A percentile compares a stretch with the other conserved stretches of the same genome.
phyloP scores from a whole-genome alignment of 2,888 invertebrate genomes.

The Eretmocerus hayati region DNA sequence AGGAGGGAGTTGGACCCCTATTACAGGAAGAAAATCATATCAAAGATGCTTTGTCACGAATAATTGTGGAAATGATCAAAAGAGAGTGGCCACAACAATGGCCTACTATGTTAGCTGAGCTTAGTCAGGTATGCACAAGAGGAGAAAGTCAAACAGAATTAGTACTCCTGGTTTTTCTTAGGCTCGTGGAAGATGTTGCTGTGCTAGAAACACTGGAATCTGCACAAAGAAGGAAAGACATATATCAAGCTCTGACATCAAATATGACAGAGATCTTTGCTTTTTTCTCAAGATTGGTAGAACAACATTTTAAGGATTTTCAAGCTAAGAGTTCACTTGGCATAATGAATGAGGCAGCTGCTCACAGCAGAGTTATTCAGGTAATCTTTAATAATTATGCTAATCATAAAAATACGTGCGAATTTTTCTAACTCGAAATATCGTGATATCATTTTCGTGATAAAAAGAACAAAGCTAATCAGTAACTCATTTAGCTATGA shows the following conservation, averaged over 20 bases:
- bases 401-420: no score
- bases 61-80: conserved; percentile 95
- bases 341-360: conserved; percentile 58
- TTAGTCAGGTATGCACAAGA: conserved; percentile 72
- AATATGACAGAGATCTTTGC: conserved; percentile 85
- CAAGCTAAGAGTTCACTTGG: conserved; percentile 59
- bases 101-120: conserved; percentile 76
- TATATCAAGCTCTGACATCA: conserved; percentile 79
- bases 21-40: conserved; percentile 66
- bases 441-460: no score
- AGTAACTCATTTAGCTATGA: no score
- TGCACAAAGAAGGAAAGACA: conserved; percentile 80
- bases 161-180: conserved; percentile 78
- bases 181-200: conserved; percentile 90
- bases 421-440: no score
- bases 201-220: conserved; percentile 83
- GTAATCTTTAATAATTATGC: conserved; percentile 36
- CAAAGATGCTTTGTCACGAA: conserved; percentile 78
- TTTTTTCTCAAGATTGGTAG: conserved; percentile 74
- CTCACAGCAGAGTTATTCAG: conserved; percentile 74
- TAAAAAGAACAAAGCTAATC: no score
- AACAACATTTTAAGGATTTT: conserved; percentile 71
- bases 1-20: conserved; percentile 68
- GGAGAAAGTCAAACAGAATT: conserved; percentile 87
- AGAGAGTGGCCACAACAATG: conserved; percentile 97